Conservation (phyloP, 2,888 invertebrate genomes). For the Netelia melanura region DNA sequence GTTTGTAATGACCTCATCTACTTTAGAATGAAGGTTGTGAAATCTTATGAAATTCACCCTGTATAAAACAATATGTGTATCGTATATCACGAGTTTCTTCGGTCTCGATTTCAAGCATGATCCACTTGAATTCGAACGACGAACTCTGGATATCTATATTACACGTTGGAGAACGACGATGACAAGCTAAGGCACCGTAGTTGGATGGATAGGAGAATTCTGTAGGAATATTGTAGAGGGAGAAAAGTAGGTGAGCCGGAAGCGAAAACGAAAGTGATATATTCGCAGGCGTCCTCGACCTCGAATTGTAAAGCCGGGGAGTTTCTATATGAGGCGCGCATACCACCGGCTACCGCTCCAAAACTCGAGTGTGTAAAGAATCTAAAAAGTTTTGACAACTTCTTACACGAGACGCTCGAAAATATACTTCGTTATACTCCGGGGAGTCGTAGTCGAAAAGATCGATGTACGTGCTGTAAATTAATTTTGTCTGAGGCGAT, state of each 20-base stretch:
- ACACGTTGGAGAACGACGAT: not conserved
- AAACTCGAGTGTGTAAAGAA: conserved; percentile 9
- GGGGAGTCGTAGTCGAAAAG: too few species aligned
- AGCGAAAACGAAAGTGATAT: conserved; percentile 80
- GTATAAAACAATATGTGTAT: not conserved
- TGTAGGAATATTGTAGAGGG: conserved; percentile 2
- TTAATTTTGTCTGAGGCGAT: too few species aligned
- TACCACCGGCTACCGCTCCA: not conserved
- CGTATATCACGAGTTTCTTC: not conserved
- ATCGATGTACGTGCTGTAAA: too few species aligned
- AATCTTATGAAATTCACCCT: too few species aligned
- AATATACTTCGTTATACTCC: not conserved
- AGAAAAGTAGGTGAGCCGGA: conserved; percentile 78
- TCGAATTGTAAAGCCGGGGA: conserved; percentile 47
- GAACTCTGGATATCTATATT: not conserved
- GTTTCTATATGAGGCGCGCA: not conserved
- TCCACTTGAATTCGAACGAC: too few species aligned
- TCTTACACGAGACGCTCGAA: not conserved
- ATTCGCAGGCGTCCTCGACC: conserved; percentile 66
- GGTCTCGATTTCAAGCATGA: not conserved
- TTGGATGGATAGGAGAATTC: not conserved
- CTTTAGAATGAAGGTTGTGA: too few species aligned
- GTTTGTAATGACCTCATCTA: too few species aligned
- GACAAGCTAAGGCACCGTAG: not conserved
- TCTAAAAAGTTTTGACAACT: not conserved